Evolutionary conservation across 2,113 vertebrate genomes (phyloP).

Genomic region (Coracopsis vasa): DNA sequence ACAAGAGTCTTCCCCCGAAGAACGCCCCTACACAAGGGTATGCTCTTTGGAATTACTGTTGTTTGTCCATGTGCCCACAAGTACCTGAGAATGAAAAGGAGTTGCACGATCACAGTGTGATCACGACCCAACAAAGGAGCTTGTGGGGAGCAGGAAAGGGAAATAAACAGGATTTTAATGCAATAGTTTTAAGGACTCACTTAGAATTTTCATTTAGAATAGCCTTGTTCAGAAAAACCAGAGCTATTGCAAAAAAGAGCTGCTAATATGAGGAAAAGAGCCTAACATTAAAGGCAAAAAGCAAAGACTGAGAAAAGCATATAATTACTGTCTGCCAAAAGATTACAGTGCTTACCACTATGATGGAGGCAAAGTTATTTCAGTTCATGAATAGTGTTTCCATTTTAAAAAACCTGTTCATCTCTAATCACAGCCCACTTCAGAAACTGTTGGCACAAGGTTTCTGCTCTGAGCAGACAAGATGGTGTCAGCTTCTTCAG

Average conservation of each 20-base stretch:
- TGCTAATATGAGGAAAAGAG: neutral
- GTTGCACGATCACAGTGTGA: neutral
- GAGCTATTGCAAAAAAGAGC: neutral
- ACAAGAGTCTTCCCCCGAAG: neutral
- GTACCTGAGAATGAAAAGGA: neutral
- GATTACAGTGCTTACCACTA: neutral
- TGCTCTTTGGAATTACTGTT: neutral
- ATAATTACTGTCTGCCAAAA: neutral
- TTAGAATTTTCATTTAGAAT: neutral
- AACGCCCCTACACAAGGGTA: neutral
- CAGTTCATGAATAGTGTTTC: neutral
- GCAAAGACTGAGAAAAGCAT: neutral
- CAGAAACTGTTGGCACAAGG: neutral
- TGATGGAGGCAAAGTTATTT: neutral
- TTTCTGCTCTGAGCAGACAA: neutral
- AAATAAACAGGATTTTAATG: neutral
- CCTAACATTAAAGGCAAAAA: neutral
- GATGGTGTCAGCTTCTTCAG: neutral
- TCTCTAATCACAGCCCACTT: neutral
- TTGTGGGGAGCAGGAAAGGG: fast-evolving
- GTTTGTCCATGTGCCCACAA: neutral
- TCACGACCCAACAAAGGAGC: neutral
- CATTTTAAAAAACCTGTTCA: neutral
- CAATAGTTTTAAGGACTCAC: neutral
- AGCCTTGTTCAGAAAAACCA: neutral